phyloP scores from a whole-genome alignment of 2,113 vertebrate species.

The Merops nubicus region DNA sequence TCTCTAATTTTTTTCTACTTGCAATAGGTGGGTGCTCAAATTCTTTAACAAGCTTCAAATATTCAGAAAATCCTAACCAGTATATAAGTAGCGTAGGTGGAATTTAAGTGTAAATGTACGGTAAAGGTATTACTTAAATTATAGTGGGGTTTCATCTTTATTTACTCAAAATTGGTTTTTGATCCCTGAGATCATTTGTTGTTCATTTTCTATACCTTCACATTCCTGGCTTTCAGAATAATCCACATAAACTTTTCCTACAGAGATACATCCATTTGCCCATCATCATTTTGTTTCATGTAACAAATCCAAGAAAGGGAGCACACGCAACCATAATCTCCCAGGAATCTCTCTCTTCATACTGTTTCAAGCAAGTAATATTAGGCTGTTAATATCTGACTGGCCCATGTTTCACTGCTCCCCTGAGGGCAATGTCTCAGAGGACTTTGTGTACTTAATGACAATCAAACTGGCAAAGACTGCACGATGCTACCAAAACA shows the following conservation, averaged over 20 bases:
- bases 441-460: not conserved
- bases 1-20: not conserved
- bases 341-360: not conserved
- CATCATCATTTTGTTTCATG: no score
- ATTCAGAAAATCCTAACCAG: not conserved
- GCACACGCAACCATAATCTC: not conserved
- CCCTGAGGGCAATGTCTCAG: not conserved
- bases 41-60: not conserved
- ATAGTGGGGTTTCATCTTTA: not conserved
- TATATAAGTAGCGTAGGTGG: not conserved
- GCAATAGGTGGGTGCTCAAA: not conserved
- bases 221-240: constrained; percentile 2
- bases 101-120: constrained; percentile 31
- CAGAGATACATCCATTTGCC: not conserved
- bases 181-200: not conserved
- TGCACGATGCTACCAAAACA: not conserved
- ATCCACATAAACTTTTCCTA: constrained; percentile 9
- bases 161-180: not conserved
- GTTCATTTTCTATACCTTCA: constrained; percentile 6
- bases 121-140: constrained; percentile 3
- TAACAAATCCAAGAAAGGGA: not conserved
- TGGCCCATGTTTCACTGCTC: not conserved
- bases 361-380: not conserved
- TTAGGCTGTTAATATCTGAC: not conserved
- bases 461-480: constrained; percentile 25